Conservation (phyloP, 2,797 vertebrate genomes). For the Mus caroli region DNA sequence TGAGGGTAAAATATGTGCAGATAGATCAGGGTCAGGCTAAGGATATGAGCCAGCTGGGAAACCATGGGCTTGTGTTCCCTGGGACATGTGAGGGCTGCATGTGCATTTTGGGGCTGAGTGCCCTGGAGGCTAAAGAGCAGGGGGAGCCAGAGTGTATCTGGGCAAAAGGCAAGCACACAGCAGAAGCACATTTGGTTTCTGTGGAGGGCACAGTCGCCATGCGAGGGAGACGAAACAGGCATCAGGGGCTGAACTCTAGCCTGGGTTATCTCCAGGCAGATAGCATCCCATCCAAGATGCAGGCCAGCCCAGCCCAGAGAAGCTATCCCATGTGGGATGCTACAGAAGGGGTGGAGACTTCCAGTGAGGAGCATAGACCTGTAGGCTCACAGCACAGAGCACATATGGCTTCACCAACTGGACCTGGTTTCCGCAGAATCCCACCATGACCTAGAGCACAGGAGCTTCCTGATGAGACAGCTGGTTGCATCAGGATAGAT, state of each 20-base stretch:
- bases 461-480: background rate
- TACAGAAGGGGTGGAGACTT: background rate
- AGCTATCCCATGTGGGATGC: background rate
- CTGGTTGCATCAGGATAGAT: background rate
- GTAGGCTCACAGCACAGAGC: background rate
- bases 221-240: background rate
- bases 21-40: rapidly evolving
- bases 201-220: rapidly evolving
- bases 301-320: background rate
- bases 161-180: background rate
- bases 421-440: background rate
- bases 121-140: background rate
- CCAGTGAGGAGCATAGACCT: background rate
- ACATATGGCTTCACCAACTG: background rate
- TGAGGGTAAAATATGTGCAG: background rate
- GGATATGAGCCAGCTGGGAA: rapidly evolving
- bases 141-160: background rate
- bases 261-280: too few species aligned
- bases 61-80: background rate
- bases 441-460: background rate
- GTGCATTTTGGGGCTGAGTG: background rate
- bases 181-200: background rate
- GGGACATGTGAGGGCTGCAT: rapidly evolving
- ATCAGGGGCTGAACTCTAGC: background rate
- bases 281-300: background rate